Base-by-base conservation (phyloP, 2,888 invertebrate species). In the Limnephilus auricula region DNA sequence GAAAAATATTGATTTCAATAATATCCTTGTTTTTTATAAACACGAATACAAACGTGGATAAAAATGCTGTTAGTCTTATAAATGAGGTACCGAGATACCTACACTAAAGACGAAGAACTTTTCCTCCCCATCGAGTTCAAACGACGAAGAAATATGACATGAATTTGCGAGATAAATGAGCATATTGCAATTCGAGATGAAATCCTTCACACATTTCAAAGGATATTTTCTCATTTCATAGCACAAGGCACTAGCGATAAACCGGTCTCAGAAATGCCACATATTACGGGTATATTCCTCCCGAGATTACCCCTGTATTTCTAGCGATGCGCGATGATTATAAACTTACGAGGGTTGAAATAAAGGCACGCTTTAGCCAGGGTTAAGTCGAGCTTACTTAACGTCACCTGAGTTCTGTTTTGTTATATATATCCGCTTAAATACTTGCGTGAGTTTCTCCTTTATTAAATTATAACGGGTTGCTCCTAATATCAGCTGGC, bases 241-340 rank as follows among this genome's bases (percentile, higher is more conserved):
- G 78, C 78, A 65, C 50, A n/a, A n/a, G 78, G 31, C 65, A 79
- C 65, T 65, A 9, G 32, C 65, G 9, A 65, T 65, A n/a, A 65
- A 65, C 65, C 25, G 6, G 6, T 15, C 50, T 50, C 65, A 18
- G 65, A 25, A 80, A 80, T 80, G 31, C 80, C 18, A 32, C 80
- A 13, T 80, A 65, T 65, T 65, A 31, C 15, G 31, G 80, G 31
- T 32, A 80, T 80, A 80, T 80, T 80, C 18, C 32, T 65, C 65
- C 9, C 65, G 13, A 80, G 80, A 65, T 65, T 65, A 65, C 65
- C 65, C 4, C 9, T 65, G 65, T 65, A 65, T 88, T 88, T 25
- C 79, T 34, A 30, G 87, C 87, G 65, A 89, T 89, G 89, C 13
- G 79, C 87, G 65, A 89, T 89, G 89, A 89, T 89, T 89, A 89